Base-by-base conservation (phyloP, 2,888 invertebrate genomes). In the Troides oblongomaculatus region DNA sequence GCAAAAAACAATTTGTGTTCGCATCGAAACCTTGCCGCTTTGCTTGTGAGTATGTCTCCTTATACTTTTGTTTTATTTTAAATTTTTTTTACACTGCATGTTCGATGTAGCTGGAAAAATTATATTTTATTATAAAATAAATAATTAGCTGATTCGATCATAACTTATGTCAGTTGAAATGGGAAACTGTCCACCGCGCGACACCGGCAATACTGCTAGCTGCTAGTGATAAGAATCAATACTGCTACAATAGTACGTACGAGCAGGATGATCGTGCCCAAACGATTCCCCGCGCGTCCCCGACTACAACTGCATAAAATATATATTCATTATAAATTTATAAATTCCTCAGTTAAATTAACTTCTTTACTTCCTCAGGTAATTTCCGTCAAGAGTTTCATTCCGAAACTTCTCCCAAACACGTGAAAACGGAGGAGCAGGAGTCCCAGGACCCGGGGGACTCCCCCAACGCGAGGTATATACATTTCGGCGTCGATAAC, bases 331-430 rank as follows among this genome's bases (percentile, higher is more conserved):
- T 39, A 39, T 39, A 10, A 10, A 39, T 10, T 39, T 39, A 39
- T 39, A 10, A 10, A 39, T 10, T 39, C 39, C 7, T 36, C 36
- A 36, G 1, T 8, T 36, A 8, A 36, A 36, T 5, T 36, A 5
- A 0, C 39, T 1, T 39, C 8, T 60, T 59, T 70, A 65, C 66
- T 70, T 65, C 76, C 78, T 2, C 87, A 93, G 93, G 93, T 60
- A 92, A 91, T 68, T 90, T 86, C 71, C 88, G 90, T 2, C 92
- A 91, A 66, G 93, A 93, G 73, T 86, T 81, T 66, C 89, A 90
- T 74, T 84, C 88, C 0, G 93, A 93, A 74, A 83, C 84, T 0
- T 89, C 91, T 2, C 88, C 90, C n/a, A 90, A 89, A 64, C 84
- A 86, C 71, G 78, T 79, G 64, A 87, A 86, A 67, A 75, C 81